Conservation (phyloP, 2,113 vertebrate genomes). For the Archocentrus centrarchus region DNA sequence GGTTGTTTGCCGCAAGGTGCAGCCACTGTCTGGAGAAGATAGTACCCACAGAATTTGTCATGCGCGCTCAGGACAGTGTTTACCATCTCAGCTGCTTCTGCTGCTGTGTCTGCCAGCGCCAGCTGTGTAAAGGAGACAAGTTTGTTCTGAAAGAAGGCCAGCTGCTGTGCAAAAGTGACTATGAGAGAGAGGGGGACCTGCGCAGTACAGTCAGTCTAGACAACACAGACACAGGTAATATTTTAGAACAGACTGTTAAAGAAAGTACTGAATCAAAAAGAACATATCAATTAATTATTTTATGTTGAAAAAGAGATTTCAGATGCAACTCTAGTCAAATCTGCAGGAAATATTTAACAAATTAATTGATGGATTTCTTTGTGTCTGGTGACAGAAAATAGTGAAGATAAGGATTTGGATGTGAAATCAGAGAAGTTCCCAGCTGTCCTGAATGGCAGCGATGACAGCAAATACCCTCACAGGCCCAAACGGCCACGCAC, state of each 20-base stretch:
- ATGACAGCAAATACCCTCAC: conserved; percentile 87
- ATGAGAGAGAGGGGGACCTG: conserved; percentile 89
- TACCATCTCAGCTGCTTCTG: conserved; percentile 96
- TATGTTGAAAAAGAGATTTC: background rate
- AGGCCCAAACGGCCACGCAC: conserved; percentile 92
- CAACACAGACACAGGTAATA: conserved; percentile 88
- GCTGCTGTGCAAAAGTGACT: conserved; percentile 93
- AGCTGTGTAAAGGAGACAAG: conserved; percentile 91
- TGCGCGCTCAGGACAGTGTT: conserved; percentile 91
- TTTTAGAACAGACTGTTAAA: background rate
- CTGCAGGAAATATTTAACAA: background rate
- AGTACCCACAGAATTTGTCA: conserved; percentile 89
- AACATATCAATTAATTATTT: background rate
- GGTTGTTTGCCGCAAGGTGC: conserved; percentile 91
- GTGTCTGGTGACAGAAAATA: conserved; percentile 84
- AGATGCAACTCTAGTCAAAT: background rate
- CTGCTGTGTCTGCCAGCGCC: conserved; percentile 91
- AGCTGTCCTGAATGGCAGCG: conserved; percentile 80
- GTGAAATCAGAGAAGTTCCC: conserved; percentile 85
- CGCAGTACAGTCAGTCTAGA: conserved; percentile 88
- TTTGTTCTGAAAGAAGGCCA: conserved; percentile 93
- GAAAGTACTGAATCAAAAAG: background rate
- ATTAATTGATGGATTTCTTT: background rate
- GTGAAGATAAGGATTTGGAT: conserved; percentile 89
- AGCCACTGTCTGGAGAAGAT: conserved; percentile 93